Evolutionary conservation across 1,140 invertebrate genomes (phyloP), one percentile per base, ranked within the genome.

Genomic region (Meloidogyne floridensis): DNA sequence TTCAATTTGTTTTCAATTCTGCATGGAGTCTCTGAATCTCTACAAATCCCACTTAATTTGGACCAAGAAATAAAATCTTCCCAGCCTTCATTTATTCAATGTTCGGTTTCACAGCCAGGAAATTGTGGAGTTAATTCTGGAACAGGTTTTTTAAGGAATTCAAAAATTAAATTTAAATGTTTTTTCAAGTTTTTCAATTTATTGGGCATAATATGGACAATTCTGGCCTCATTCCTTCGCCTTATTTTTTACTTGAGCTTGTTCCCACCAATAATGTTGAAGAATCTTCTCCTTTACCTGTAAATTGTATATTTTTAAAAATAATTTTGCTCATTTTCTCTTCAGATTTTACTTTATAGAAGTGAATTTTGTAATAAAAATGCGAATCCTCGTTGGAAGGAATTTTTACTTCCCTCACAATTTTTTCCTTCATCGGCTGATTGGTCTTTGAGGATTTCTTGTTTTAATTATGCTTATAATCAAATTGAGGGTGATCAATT

Each of bases 341-440:
- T 86, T 32, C 51, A 88, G 85, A 84, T 85, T 79, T 43, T 86
- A 13, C 80, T 86, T 11, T 86, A 86, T 53, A 70, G 85, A 54
- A 86, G 85, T 69, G 85, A 86, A 83, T 56, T 80, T 42, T 70
- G 54, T n/a, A 69, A 78, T 75, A 75, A 79, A 42, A 59, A 51
- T 42, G 47, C 53, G 5, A 84, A 76, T 77, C 87, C 85, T 18
- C 51, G 71, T 20, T 86, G 85, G 85, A 73, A 71, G 18, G 86
- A 87, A 10, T 86, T 86, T 72, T 42, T 78, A 8, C 53, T 86
- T 8, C 85, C 85, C 8, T 78, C 85, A 32, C 85, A 86, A 80
- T 88, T 76, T 69, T 81, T 86, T 42, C 78, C 87, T 13, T 85
- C 72, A 43, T 87, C 84, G n/a, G 43, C 87, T 42, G 84, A 86